Percentiles rank a stretch among this genome's conserved stretches.
phyloP scores from a whole-genome alignment of 1,140 invertebrate species.

The Pseudomyrmex concolor region DNA sequence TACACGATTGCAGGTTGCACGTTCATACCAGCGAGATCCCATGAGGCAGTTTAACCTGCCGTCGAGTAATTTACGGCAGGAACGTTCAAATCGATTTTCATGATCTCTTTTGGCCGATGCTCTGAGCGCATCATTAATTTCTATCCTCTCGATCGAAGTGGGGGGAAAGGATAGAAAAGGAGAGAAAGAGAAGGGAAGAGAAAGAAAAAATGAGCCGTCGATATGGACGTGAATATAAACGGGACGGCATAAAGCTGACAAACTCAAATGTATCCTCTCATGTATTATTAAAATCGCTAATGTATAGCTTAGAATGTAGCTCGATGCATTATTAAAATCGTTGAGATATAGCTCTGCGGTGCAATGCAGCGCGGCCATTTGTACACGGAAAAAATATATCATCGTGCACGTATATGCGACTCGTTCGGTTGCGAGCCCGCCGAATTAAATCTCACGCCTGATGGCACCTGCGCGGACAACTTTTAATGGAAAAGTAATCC shows the following conservation, averaged over 20 bases:
- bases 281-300: conserved; percentile 59
- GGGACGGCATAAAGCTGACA: conserved; percentile 48
- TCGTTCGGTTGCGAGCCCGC: neutral
- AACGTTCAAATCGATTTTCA: conserved; percentile 56
- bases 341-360: conserved; percentile 35
- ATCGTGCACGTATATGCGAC: conserved; percentile 1
- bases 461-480: conserved; percentile 46
- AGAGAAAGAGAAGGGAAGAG: no score
- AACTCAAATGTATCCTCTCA: conserved; percentile 52
- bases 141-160: conserved; percentile 32
- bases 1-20: conserved; percentile 51
- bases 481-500: conserved; percentile 61
- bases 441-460: conserved; percentile 54
- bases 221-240: conserved; percentile 52
- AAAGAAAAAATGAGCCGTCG: conserved; percentile 46
- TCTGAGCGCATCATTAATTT: conserved; percentile 58
- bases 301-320: conserved; percentile 52
- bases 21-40: conserved; percentile 32
- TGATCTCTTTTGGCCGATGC: conserved; percentile 55
- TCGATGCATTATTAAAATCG: conserved; percentile 54
- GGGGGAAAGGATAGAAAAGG: neutral
- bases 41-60: conserved; percentile 51
- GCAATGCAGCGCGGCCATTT: conserved; percentile 21
- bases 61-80: conserved; percentile 54
- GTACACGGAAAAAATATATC: conserved; percentile 38